Evolutionary conservation across 2,888 invertebrate genomes (phyloP), one percentile per base, ranked within the genome.

Genomic region (Brachypalpus laphriformis): DNA sequence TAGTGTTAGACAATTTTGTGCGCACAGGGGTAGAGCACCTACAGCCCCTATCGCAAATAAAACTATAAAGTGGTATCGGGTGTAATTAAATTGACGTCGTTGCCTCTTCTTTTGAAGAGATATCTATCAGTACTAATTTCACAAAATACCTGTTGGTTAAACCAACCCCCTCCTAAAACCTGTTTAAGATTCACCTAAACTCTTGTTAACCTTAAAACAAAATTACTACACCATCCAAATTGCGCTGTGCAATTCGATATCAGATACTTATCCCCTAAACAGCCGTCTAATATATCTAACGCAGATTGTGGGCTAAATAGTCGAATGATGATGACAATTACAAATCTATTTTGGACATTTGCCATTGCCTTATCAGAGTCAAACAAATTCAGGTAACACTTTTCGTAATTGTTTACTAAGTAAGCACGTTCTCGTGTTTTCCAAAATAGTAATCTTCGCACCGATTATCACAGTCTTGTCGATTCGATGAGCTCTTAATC

Each of bases 351-450:
- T 74, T 56, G 31, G 54, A 25, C 54, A 75, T 20, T 77, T 54
- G 61, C 34, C 59, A 61, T 70, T 14, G 28, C 4, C 56, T 65
- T 63, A 25, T 74, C 45, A 3, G 11, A 31, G n/a, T 2, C 34
- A 9, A 34, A 28, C 57, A 63, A 45, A 25, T 20, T 45, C 37
- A 40, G 40, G 11, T 54, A 61, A 77, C 61, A 77, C 70, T 25
- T 45, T 25, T 54, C 3, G 25, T 34, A 25, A 37, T 28, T 68
- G n/a, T 54, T 34, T 45, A 47, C 54, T 42, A 16, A 57, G 37
- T 49, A 49, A 78, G 54, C 78, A 78, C 78, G 78, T 78, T 78
- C 63, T 71, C 14, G 63, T 70, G 56, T 42, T 47, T 31, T 11
- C 28, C 31, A 7, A 28, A 40, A 37, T 54, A 34, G 22, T 51